Evolutionary conservation across 64 coral and sea anemone genomes (phyloP).

Genomic region (Astreopora myriophthalma): DNA sequence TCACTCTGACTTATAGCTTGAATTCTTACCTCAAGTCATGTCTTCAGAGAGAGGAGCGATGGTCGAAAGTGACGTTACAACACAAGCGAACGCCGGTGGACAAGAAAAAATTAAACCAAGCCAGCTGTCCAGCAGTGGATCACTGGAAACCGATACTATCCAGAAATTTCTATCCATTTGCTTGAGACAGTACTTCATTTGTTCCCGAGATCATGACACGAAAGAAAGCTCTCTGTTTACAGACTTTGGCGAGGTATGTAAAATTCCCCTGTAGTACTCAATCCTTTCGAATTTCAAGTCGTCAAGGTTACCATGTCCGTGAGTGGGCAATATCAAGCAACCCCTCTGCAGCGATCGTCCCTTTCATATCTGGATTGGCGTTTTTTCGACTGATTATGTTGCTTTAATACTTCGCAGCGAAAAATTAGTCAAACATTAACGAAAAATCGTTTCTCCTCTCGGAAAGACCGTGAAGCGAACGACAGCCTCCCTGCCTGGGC

Average conservation of each 20-base stretch:
- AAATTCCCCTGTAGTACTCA: neutral
- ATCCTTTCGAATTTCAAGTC: too few relatives aligned
- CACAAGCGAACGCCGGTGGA: neutral
- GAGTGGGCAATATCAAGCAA: too few relatives aligned
- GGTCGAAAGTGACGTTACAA: neutral
- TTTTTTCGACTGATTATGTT: too few relatives aligned
- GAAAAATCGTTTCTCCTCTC: too few relatives aligned
- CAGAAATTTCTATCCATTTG: conserved; percentile 68
- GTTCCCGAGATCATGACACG: neutral
- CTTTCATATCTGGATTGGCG: too few relatives aligned
- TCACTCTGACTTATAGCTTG: neutral
- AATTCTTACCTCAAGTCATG: neutral
- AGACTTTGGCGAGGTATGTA: neutral
- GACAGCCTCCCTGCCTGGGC: too few relatives aligned
- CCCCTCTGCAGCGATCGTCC: too few relatives aligned
- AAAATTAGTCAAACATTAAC: too few relatives aligned
- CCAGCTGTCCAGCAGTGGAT: neutral
- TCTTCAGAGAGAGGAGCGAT: neutral
- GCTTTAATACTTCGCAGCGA: too few relatives aligned
- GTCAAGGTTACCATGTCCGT: too few relatives aligned
- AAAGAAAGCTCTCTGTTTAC: neutral
- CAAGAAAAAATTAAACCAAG: neutral
- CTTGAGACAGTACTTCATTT: conserved; percentile 46
- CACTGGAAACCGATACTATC: conserved; percentile 46
- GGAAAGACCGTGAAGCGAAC: too few relatives aligned